These are phyloP conservation scores for Promerops cafer DNA, from an alignment of 2,113 vertebrate species.

Conservation along the genomic window DNA sequence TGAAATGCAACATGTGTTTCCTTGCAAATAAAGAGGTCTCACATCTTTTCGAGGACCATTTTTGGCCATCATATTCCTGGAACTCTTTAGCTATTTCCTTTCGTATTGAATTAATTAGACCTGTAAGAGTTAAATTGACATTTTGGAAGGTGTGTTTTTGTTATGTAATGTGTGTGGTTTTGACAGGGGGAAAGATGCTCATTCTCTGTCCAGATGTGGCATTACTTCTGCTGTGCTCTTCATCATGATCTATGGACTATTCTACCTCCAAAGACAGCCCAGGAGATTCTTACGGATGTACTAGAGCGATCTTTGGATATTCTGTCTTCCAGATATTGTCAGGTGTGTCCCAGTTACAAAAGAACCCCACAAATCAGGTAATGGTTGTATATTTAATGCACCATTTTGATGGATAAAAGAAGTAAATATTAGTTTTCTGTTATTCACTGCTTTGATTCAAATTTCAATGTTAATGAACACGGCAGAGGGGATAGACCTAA, in stretches of 20 bases:
- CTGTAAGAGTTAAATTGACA: constrained; percentile 45
- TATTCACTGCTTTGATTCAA: neutral
- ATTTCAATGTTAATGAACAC: neutral
- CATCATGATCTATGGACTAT: constrained; percentile 87
- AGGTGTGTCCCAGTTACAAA: constrained; percentile 81
- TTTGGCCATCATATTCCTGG: constrained; percentile 47
- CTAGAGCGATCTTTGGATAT: constrained; percentile 82
- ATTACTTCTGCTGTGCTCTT: constrained; percentile 90
- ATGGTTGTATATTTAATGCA: neutral
- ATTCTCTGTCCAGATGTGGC: constrained; percentile 97
- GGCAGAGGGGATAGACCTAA: neutral
- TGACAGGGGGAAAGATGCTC: constrained; percentile 93
- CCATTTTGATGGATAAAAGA: neutral
- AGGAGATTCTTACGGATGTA: constrained; percentile 82
- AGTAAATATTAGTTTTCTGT: neutral
- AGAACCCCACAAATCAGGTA: constrained; percentile 93
- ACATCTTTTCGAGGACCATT: constrained; percentile 66
- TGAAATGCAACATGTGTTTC: constrained; percentile 46
- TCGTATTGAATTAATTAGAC: constrained; percentile 70
- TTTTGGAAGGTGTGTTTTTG: constrained; percentile 62
- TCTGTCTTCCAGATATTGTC: constrained; percentile 84
- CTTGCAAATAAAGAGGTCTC: constrained; percentile 68
- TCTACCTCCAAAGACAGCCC: constrained; percentile 78
- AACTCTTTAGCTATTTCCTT: constrained; percentile 63
- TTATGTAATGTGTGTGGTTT: constrained; percentile 65